Evolutionary conservation across 2,797 vertebrate genomes (phyloP).

Genomic region (Menidia menidia): DNA sequence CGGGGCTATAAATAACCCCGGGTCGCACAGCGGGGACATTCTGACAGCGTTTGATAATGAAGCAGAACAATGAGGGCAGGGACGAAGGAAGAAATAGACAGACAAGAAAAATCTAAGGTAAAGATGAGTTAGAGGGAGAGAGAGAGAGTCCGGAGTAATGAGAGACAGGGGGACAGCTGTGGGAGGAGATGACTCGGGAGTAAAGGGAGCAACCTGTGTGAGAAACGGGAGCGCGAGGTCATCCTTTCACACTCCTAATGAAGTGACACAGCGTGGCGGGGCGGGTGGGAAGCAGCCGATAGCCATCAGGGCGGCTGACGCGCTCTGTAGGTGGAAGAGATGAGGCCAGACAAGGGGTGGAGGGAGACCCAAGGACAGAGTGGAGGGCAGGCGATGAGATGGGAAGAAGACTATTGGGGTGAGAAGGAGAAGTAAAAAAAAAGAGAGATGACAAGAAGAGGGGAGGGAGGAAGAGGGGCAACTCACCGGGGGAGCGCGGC

Average conservation of each 20-base stretch:
- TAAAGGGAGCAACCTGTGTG: constrained; percentile 43
- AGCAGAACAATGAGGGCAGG: constrained; percentile 74
- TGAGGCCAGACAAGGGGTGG: constrained; percentile 10
- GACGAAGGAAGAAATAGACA: constrained; percentile 60
- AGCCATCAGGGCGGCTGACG: constrained; percentile 61
- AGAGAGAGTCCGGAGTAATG: constrained; percentile 61
- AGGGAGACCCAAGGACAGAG: constrained; percentile 36
- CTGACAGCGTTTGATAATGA: constrained; percentile 77
- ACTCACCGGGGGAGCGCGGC: constrained; percentile 57
- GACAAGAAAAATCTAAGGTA: constrained; percentile 53
- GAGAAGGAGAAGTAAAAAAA: not conserved
- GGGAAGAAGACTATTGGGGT: constrained; percentile 20
- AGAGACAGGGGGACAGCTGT: constrained; percentile 58
- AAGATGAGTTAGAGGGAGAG: constrained; percentile 38
- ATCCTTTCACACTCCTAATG: constrained; percentile 76
- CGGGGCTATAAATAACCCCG: constrained; percentile 77
- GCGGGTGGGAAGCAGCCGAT: constrained; percentile 51
- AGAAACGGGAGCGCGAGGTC: constrained; percentile 77
- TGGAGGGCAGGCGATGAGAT: constrained; percentile 20
- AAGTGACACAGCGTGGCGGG: constrained; percentile 72
- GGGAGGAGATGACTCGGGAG: constrained; percentile 53
- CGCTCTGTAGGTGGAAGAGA: constrained; percentile 40
- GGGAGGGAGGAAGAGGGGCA: constrained; percentile 40
- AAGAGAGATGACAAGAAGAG: constrained; percentile 39
- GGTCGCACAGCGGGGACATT: constrained; percentile 62